phyloP scores from a whole-genome alignment of 2,888 invertebrate genomes.

The Heliconius sara region DNA sequence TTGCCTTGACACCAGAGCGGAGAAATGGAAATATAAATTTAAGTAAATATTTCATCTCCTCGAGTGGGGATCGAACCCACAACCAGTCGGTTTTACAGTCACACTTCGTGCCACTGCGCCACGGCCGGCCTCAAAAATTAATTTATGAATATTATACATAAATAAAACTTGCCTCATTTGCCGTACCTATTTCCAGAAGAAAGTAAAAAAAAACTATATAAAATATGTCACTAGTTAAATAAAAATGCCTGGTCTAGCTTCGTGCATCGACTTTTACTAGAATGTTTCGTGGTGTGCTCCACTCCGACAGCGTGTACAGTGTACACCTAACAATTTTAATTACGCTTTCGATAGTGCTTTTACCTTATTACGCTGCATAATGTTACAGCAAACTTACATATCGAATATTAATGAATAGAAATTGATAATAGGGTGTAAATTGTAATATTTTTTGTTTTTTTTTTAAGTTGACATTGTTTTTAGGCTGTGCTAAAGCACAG shows the following conservation, averaged over 20 bases:
- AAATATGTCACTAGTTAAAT: background rate
- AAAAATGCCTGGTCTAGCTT: slow-evolving; percentile 2
- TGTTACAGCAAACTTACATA: slow-evolving; percentile 3
- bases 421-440: background rate
- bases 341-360: slow-evolving; percentile 36
- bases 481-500: background rate
- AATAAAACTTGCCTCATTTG: background rate
- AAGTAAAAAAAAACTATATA: background rate
- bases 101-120: too few relatives aligned
- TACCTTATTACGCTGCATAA: slow-evolving; percentile 20
- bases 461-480: background rate
- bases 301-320: slow-evolving; percentile 27
- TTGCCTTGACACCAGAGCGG: too few relatives aligned
- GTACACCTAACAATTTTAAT: slow-evolving; percentile 39
- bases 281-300: slow-evolving; percentile 36
- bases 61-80: too few relatives aligned
- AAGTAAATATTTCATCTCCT: too few relatives aligned
- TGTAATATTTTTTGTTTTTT: background rate
- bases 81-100: too few relatives aligned
- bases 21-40: too few relatives aligned
- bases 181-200: background rate
- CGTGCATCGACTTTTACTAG: slow-evolving; percentile 14
- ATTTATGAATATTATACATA: too few relatives aligned
- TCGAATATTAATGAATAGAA: slow-evolving; percentile 1
- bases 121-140: too few relatives aligned